phyloP scores from a whole-genome alignment of 1,140 invertebrate genomes.

The Danaus melanippus region DNA sequence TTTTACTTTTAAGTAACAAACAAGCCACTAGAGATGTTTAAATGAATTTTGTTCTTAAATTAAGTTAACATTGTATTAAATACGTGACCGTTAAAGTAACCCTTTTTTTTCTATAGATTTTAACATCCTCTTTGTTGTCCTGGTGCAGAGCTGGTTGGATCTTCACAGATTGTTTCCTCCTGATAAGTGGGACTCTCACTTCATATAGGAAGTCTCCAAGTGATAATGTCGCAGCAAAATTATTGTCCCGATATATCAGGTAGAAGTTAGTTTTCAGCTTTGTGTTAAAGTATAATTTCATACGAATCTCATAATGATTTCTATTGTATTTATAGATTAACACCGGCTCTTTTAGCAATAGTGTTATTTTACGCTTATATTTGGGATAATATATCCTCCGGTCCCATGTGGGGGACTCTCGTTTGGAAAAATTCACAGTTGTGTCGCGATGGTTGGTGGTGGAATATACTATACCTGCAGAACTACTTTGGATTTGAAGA shows the following conservation, averaged over 20 bases:
- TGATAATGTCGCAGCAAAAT: slow-evolving; percentile 73
- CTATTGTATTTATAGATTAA: slow-evolving; percentile 61
- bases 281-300: not conserved
- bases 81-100: not conserved
- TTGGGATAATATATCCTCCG: slow-evolving; percentile 77
- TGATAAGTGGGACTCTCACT: slow-evolving; percentile 77
- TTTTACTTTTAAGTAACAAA: slow-evolving; percentile 4
- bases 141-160: slow-evolving; percentile 75
- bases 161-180: slow-evolving; percentile 77
- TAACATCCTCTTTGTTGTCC: slow-evolving; percentile 73
- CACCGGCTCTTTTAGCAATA: slow-evolving; percentile 77
- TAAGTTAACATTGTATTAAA: too few relatives aligned
- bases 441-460: slow-evolving; percentile 80
- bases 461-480: slow-evolving; percentile 79
- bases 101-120: slow-evolving; percentile 55
- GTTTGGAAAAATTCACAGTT: slow-evolving; percentile 75
- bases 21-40: not conserved
- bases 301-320: not conserved
- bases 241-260: slow-evolving; percentile 76
- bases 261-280: slow-evolving; percentile 26
- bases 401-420: slow-evolving; percentile 79
- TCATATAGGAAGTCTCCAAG: slow-evolving; percentile 74
- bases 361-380: slow-evolving; percentile 80
- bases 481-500: slow-evolving; percentile 81
- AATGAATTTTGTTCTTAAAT: too few relatives aligned